Evolutionary conservation across 1,140 invertebrate genomes (phyloP), one percentile per base, ranked within the genome.

Genomic region (Drosophila tani): DNA sequence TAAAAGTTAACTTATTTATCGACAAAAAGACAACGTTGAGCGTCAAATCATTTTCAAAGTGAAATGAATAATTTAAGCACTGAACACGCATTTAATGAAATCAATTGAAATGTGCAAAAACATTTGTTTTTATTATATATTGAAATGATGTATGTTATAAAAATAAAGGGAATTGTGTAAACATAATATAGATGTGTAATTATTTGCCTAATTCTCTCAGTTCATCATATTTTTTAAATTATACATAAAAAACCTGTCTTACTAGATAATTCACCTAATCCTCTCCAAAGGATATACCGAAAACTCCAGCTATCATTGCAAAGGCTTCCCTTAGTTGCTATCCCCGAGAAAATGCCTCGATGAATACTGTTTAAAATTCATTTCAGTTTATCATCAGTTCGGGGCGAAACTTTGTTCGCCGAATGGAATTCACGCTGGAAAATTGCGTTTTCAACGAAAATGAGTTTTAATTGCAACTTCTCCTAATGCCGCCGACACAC

Each of bases 381-480:
- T 90, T 90, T 90, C 81, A 55, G 75, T 74, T 90, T 85, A 90
- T 84, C 85, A 90, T 73, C 69, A 73, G 77, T 62, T 88, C 71
- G 59, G 43, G 51, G 49, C 17, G 59, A 60, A 73, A 73, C 46
- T 77, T 77, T 58, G 56, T 68, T 77, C 51, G n/a, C 51, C 64
- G 88, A 88, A 90, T 84, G 85, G 70, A 90, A 90, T 90, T 90
- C 83, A 65, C 79, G 71, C 71, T 88, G 69, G 63, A 76, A 90
- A 82, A 90, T 82, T 87, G 85, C 79, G 79, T 90, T 90, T 88
- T 67, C 81, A 88, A 75, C 85, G 79, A 73, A 90, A 90, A 90
- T 90, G 85, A 85, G 85, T 90, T 90, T 90, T 90, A 90, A 90
- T 90, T 90, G 85, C 85, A 90, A 90, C 75, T 90, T 84, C 78